Evolutionary conservation across 2,888 invertebrate genomes (phyloP), one percentile per base, ranked within the genome.

Genomic region (Hemistola chrysoprasaria): DNA sequence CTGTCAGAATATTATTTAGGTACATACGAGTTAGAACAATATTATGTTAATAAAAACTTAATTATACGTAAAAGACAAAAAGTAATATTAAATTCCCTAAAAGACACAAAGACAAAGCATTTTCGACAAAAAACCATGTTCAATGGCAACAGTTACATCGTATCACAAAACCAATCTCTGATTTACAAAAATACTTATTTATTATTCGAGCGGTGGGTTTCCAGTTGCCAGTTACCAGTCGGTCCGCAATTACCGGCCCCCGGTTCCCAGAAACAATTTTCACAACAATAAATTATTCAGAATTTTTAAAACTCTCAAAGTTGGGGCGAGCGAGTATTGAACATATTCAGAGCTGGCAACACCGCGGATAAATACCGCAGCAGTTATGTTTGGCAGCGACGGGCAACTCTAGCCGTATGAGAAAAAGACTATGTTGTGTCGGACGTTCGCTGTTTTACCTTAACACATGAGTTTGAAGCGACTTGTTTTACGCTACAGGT

Each of bases 381-480:
- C 56, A 61, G 59, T 54, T 40, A 33, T 62, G 67, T 62, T 72
- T 71, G 75, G 69, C 72, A 72, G 62, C 54, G 56, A n/a, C n/a
- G n/a, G n/a, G n/a, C n/a, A n/a, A n/a, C n/a, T n/a, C n/a, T 61
- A 56, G 47, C 63, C 59, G 52, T 53, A 63, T 47, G 56, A 59
- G 65, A 67, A 72, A 76, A 75, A 71, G 66, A 72, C 61, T 57
- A 51, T 59, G 60, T 63, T 65, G 66, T 49, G 59, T 53, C 47
- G 57, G 30, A 45, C 39, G 48, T 40, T 44, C 33, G 40, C 44
- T 46, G 40, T 27, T 5, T n/a, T 22, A 4, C 9, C 1, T 1
- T 10, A 11, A 47, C 35, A 6, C 6, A 32, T 7, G n/a, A 33
- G 44, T 34, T 3, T 4, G 3, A 3, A 31, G 43, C 34, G 46